phyloP scores from a whole-genome alignment of 1,140 invertebrate species.

The Heliconius melpomene region DNA sequence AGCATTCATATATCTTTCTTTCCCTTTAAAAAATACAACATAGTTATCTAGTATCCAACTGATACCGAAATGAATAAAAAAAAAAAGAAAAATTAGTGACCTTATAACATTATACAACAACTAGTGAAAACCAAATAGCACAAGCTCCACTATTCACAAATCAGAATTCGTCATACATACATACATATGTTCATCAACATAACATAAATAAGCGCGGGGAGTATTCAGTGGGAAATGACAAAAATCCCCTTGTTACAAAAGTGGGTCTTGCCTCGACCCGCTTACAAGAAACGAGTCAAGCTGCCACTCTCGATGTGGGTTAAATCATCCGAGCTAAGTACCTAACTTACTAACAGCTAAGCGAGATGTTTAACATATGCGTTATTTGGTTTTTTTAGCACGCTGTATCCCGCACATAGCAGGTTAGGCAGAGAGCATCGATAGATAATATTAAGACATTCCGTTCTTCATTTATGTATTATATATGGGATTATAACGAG shows the following conservation, averaged over 20 bases:
- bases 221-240: constrained; percentile 10
- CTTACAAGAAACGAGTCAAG: constrained; percentile 21
- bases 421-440: neutral
- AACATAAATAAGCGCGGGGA: neutral
- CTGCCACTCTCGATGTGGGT: constrained; percentile 20
- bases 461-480: too few species aligned
- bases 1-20: too few species aligned
- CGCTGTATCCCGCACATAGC: neutral
- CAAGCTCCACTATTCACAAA: neutral
- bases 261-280: constrained; percentile 20
- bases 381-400: too few species aligned
- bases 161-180: neutral
- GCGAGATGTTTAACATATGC: neutral
- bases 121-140: neutral
- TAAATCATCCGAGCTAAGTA: constrained; percentile 15
- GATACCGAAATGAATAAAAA: too few species aligned
- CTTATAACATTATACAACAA: neutral
- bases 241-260: constrained; percentile 19
- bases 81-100: neutral
- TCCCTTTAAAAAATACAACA: too few species aligned
- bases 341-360: constrained; percentile 4
- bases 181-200: neutral
- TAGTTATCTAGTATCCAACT: too few species aligned
- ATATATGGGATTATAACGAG: too few species aligned
- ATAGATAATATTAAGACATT: too few species aligned